Evolutionary conservation across 2,888 invertebrate species (phyloP).

Genomic region (Erannis defoliaria): DNA sequence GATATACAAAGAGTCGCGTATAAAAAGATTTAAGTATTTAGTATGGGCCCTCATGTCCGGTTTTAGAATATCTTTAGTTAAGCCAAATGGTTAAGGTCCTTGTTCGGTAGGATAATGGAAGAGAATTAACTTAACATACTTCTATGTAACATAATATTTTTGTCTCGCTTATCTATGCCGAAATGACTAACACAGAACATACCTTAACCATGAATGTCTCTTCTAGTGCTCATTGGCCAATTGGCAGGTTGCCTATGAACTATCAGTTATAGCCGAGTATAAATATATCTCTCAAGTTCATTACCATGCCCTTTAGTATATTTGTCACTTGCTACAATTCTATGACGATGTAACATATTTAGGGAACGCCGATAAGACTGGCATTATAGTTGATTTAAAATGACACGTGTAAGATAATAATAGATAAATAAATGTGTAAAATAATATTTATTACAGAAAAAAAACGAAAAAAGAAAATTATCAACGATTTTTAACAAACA

Average conservation of each 20-base stretch:
- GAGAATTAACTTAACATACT: conserved; percentile 73
- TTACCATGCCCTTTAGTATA: conserved; percentile 38
- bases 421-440: conserved; percentile 16
- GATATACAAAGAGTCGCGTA: conserved; percentile 55
- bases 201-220: conserved; percentile 62
- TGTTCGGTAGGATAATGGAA: conserved; percentile 73
- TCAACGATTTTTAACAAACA: conserved; percentile 5
- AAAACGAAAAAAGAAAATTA: conserved; percentile 3
- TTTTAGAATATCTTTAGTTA: conserved; percentile 37
- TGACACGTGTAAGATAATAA: not conserved
- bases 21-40: conserved; percentile 61
- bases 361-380: not conserved
- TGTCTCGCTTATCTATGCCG: conserved; percentile 58
- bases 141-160: conserved; percentile 67
- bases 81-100: conserved; percentile 53
- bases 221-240: conserved; percentile 56
- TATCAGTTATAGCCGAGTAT: conserved; percentile 46
- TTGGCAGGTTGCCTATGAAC: conserved; percentile 64
- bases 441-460: conserved; percentile 17
- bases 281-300: conserved; percentile 56
- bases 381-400: conserved; percentile 5
- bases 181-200: conserved; percentile 65
- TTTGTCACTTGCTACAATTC: not conserved
- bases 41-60: conserved; percentile 66
- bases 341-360: not conserved